Base-by-base conservation (phyloP, 2,888 invertebrate genomes). In the Eubasilissa splendida region DNA sequence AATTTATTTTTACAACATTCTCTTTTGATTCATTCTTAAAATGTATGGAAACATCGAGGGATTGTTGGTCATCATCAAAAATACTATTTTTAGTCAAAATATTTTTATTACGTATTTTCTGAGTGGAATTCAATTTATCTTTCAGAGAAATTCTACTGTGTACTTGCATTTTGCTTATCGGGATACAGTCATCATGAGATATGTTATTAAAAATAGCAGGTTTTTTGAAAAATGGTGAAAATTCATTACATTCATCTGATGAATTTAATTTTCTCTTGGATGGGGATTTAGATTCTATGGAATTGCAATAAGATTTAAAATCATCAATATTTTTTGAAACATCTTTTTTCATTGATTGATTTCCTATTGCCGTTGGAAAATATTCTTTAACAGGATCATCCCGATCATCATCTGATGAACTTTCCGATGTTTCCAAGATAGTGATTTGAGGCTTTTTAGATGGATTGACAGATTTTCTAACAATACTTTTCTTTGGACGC, bases 191-290 rank as follows among this genome's bases (percentile, higher is more conserved):
- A 14, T n/a, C 14, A 70, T 53, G 52, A 52, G 77, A 59, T 31
- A 31, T 31, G 50, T 59, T 59, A 53, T 68, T 50, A 42, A 54
- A 65, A 10, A 66, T 89, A 80, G 74, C 87, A 84, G 86, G 88
- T 84, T 90, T 90, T 83, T 84, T 87, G 80, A 90, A 90, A 85
- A 87, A 90, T 14, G 89, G 89, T 0, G 90, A 90, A 33, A 86
- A 85, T 70, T 85, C 86, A 76, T 85, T 83, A 3, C 83, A 76
- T 60, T 86, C 86, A 80, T 85, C 76, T 1, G 81, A 85, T 42
- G 86, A 78, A 12, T 59, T 86, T 2, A 84, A 80, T 71, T 86
- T 89, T 84, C 89, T 86, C 85, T 89, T 87, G 77, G 33, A 56
- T 50, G 63, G 50, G 31, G 63, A 31, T 7, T 12, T 33, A 63